Evolutionary conservation across 2,113 vertebrate species (phyloP).

Genomic region (Diglossa brunneiventris): DNA sequence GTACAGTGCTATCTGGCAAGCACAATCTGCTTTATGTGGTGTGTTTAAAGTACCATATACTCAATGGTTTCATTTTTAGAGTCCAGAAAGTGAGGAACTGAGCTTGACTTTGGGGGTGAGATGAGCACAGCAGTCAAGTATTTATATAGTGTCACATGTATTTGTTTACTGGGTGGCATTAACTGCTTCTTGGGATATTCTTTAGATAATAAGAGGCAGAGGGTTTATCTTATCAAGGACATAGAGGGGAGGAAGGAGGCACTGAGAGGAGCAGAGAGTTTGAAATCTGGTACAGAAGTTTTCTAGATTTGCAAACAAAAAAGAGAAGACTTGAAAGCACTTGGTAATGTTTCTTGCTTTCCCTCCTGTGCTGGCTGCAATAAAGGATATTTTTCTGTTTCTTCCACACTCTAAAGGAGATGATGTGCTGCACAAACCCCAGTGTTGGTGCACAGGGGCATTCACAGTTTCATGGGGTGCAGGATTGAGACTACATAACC

Average conservation of each 20-base stretch:
- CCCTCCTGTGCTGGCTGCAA: neutral
- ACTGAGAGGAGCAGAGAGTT: neutral
- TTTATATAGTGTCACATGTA: neutral
- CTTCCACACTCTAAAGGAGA: neutral
- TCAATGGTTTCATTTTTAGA: neutral
- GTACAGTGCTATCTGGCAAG: neutral
- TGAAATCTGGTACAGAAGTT: neutral
- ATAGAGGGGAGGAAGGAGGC: neutral
- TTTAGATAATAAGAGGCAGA: neutral
- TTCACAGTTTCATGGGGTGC: neutral
- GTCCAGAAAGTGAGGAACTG: neutral
- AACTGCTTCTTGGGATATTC: neutral
- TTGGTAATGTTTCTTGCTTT: neutral
- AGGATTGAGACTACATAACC: neutral
- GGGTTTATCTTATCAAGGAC: neutral
- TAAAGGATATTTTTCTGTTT: neutral
- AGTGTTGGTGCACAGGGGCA: neutral
- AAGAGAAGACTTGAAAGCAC: neutral
- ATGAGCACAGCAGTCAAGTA: neutral
- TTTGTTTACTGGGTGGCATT: neutral
- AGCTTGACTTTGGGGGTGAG: neutral
- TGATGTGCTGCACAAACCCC: neutral
- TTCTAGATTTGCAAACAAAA: neutral
- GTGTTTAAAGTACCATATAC: neutral
- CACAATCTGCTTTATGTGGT: neutral